Percentiles rank a stretch among this genome's conserved stretches.
Evolutionary conservation across 2,113 vertebrate species (phyloP).

Genomic region (Elephas maximus): DNA sequence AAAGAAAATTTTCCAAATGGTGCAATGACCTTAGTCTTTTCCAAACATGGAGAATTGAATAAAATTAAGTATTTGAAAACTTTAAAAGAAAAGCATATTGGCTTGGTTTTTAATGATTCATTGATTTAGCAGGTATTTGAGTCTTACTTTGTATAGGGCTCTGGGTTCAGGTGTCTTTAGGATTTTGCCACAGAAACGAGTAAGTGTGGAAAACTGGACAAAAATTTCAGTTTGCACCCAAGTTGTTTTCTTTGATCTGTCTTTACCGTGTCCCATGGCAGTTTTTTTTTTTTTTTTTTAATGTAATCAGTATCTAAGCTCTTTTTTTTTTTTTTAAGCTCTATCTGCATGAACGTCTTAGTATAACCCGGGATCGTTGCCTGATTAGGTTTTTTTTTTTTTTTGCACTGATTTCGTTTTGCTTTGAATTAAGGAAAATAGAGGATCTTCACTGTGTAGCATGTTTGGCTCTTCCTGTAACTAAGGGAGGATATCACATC

Average conservation of each 20-base stretch:
- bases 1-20: slow-evolving; percentile 11
- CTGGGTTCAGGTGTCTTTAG: neutral
- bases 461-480: neutral
- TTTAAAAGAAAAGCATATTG: neutral
- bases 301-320: neutral
- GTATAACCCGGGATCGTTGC: neutral
- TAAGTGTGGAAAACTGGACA: neutral
- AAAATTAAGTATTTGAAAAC: neutral
- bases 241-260: neutral
- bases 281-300: neutral
- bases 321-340: neutral
- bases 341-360: neutral
- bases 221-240: neutral
- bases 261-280: no score
- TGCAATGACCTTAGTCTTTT: slow-evolving; percentile 7
- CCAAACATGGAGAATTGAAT: neutral
- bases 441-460: neutral
- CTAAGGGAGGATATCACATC: neutral
- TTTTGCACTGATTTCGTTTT: neutral
- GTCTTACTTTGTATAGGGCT: neutral
- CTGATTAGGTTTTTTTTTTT: slow-evolving; percentile 10
- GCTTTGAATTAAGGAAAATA: neutral
- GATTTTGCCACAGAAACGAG: neutral
- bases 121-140: neutral
- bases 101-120: neutral